Evolutionary conservation across 2,888 invertebrate species (phyloP).

Genomic region (Cabera pusaria): DNA sequence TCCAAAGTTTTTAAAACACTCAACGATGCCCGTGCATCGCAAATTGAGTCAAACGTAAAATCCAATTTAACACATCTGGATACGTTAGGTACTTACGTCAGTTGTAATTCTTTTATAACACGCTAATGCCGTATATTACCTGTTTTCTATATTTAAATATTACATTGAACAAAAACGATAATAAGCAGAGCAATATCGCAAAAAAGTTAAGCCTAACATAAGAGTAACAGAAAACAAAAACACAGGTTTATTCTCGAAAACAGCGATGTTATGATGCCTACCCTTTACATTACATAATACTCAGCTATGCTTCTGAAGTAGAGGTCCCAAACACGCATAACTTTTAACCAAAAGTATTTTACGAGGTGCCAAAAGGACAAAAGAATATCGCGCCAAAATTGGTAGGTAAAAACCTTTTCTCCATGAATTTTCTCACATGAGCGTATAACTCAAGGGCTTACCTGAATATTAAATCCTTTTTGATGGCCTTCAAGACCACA

Average conservation of each 20-base stretch:
- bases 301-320: conserved; percentile 1
- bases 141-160: too few species aligned
- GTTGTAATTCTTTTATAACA: too few species aligned
- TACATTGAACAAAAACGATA: too few species aligned
- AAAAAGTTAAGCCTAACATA: too few species aligned
- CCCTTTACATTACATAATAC: conserved; percentile 7
- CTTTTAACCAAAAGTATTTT: conserved; percentile 7
- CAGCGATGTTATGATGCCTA: conserved; percentile 3
- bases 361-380: conserved; percentile 13
- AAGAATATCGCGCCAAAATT: conserved; percentile 8
- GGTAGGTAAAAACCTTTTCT: conserved; percentile 10
- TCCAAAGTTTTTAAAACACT: too few species aligned
- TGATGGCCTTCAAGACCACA: conserved; percentile 23
- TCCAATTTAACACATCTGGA: too few species aligned
- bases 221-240: conserved; percentile 8
- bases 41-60: too few species aligned
- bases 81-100: too few species aligned
- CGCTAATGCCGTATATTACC: too few species aligned
- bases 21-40: too few species aligned
- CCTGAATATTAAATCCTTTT: conserved; percentile 24
- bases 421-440: conserved; percentile 14
- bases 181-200: too few species aligned
- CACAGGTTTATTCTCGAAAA: conserved; percentile 6
- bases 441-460: conserved; percentile 17
- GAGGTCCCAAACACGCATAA: conserved; percentile 1